Evolutionary conservation across 2,113 vertebrate species (phyloP).

Genomic region (Catharus bicknelli): DNA sequence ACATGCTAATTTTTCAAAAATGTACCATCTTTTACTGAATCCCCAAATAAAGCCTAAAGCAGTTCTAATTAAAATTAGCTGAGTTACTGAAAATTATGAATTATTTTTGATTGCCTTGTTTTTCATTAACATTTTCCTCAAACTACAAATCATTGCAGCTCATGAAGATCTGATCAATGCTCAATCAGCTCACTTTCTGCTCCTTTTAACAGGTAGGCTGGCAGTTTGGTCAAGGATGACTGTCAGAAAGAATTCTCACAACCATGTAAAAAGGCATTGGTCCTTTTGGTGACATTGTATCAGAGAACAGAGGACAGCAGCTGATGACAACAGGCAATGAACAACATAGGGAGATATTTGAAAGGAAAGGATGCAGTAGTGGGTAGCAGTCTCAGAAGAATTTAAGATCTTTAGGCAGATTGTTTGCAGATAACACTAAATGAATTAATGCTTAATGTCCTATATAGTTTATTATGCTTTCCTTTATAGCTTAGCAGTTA

Average conservation of each 20-base stretch:
- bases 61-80: background rate
- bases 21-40: background rate
- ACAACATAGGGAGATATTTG: background rate
- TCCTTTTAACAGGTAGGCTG: background rate
- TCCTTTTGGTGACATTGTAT: background rate
- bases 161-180: background rate
- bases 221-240: background rate
- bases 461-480: background rate
- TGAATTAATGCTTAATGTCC: background rate
- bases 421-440: background rate
- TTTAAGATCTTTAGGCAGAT: background rate
- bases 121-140: background rate
- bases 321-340: background rate
- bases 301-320: background rate
- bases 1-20: background rate
- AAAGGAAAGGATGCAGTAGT: background rate
- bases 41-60: background rate
- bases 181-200: background rate
- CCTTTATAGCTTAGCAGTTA: background rate
- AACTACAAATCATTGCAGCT: fast-evolving
- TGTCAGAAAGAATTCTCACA: background rate
- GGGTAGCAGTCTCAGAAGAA: background rate
- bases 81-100: background rate
- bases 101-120: background rate
- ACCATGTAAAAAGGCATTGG: too few relatives aligned